Base-by-base conservation (phyloP, 2,888 invertebrate genomes). In the Conus canariensis region DNA sequence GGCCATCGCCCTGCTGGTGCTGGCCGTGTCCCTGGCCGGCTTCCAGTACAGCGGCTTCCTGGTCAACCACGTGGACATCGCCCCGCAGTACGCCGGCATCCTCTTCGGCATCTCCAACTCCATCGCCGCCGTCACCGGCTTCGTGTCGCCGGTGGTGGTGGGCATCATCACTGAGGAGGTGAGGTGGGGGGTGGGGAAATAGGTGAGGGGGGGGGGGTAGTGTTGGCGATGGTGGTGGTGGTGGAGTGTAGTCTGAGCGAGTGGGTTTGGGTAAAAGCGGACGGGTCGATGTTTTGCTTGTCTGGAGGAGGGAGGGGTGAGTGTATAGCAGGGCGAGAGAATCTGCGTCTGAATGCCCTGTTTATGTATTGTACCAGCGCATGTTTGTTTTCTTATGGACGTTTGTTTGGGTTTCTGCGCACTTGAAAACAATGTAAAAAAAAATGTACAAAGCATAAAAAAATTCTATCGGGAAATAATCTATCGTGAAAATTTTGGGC, bases 21-120 rank as follows among this genome's bases (percentile, higher is more conserved):
- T 95, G 8, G 95, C 94, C 30, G 95, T 96, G 16, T 93, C 95
- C 25, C 87, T 95, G 80, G 95, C 94, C 22, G 96, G 96, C 5
- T 92, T 93, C 83, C 95, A 95, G 90, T 96, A 95, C 93, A 94
- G 95, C 90, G 96, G 96, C 30, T 96, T 93, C 93, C 91, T 95
- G n/a, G 95, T 96, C 90, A 96, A 96, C 91, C 96, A 95, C 91
- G 95, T 96, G 92, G 96, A 96, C 92, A 95, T 96, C 87, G 96
- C 96, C 58, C 96, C 96, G 14, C 93, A 94, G 9, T 96, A 94
- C 91, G 96, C 96, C 30, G 96, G 96, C 0, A 95, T 96, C 16
- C 91, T 96, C 83, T 95, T 96, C 92, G 96, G 96, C 12, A 94
- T 96, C 60, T 93, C 95, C n/a, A 96, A 96, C 92, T 95, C 96